These are phyloP conservation scores for Microchrysa polita DNA, from an alignment of 2,888 invertebrate genomes.

Conservation along the genomic window DNA sequence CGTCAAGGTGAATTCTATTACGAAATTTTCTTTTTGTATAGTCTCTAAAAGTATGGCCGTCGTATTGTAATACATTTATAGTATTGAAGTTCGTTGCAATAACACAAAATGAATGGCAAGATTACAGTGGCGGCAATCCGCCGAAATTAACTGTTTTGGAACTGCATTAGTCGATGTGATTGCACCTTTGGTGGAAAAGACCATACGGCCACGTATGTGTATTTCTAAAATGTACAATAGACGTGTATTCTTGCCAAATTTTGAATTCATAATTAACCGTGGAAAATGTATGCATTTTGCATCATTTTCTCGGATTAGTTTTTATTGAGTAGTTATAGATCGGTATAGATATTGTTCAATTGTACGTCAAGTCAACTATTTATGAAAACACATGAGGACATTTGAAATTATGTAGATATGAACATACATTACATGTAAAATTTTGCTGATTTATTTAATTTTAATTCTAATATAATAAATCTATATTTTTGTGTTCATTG, in stretches of 20 bases:
- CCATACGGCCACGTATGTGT: too few relatives aligned
- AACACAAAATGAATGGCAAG: constrained; percentile 6
- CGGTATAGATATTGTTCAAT: neutral
- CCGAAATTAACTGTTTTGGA: neutral
- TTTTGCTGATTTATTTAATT: too few relatives aligned
- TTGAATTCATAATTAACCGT: constrained; percentile 3
- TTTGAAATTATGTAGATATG: too few relatives aligned
- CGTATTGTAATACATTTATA: too few relatives aligned
- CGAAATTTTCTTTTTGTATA: constrained; percentile 19
- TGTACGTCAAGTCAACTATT: too few relatives aligned
- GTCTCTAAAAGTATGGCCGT: too few relatives aligned
- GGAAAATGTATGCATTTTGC: neutral
- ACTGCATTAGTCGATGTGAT: neutral
- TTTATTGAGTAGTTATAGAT: too few relatives aligned
- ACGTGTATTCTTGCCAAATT: constrained; percentile 21
- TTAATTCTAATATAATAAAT: too few relatives aligned
- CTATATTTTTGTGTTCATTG: too few relatives aligned
- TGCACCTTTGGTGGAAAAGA: neutral
- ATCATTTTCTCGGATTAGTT: neutral
- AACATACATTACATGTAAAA: too few relatives aligned
- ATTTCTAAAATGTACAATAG: constrained; percentile 14
- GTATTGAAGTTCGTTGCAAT: constrained; percentile 32
- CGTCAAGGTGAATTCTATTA: constrained; percentile 39
- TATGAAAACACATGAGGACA: too few relatives aligned
- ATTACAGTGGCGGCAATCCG: neutral